phyloP scores from a whole-genome alignment of 2,888 invertebrate genomes.

The Entomobrya proxima region DNA sequence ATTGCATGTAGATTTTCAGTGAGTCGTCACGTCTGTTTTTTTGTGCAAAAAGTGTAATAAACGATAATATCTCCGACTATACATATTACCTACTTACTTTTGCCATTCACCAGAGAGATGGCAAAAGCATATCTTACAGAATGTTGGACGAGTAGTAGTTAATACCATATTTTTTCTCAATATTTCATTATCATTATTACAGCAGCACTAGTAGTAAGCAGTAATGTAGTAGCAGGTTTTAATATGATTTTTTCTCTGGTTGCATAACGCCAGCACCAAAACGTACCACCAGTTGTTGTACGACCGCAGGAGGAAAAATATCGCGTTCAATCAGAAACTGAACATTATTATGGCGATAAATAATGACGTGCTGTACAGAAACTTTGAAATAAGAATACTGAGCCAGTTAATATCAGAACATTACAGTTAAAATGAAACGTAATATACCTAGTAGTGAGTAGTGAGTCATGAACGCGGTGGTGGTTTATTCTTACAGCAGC shows the following conservation, averaged over 20 bases:
- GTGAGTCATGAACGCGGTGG: no score
- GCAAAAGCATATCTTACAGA: no score
- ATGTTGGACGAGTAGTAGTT: no score
- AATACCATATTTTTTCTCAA: no score
- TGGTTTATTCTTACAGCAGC: no score
- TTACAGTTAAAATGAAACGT: neutral
- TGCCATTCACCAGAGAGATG: neutral
- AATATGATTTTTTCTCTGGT: neutral
- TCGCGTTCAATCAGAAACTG: no score
- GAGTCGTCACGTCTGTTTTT: conserved; percentile 6
- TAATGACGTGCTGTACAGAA: neutral
- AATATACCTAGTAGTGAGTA: no score
- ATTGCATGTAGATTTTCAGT: conserved; percentile 3
- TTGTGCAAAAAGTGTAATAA: neutral
- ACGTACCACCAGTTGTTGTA: neutral
- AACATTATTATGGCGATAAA: no score
- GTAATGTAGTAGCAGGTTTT: neutral
- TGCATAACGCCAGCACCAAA: neutral
- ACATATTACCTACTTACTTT: neutral
- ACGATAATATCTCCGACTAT: neutral
- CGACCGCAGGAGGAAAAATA: neutral
- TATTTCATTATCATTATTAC: neutral
- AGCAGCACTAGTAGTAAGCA: no score
- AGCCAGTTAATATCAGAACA: neutral
- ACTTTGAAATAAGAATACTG: neutral